Evolutionary conservation across 2,888 invertebrate genomes (phyloP).

Genomic region (Agrilus cyanescens): DNA sequence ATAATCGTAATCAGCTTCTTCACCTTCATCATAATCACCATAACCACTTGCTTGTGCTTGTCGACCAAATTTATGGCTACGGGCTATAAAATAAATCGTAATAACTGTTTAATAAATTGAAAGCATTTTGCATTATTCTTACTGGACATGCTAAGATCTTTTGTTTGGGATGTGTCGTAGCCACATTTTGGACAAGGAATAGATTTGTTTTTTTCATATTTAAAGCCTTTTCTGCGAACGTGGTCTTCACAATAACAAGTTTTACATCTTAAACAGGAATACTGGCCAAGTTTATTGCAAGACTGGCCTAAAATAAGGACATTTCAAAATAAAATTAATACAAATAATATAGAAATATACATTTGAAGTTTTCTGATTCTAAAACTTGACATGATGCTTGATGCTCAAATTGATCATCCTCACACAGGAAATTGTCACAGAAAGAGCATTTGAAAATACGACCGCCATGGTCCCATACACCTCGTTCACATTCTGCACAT

Average conservation of each 20-base stretch:
- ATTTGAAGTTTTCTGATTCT: constrained; percentile 91
- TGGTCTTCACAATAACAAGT: constrained; percentile 95
- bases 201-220: constrained; percentile 70
- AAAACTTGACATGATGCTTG: constrained; percentile 94
- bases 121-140: constrained; percentile 30
- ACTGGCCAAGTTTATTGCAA: constrained; percentile 88
- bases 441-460: constrained; percentile 85
- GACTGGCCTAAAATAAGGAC: constrained; percentile 66
- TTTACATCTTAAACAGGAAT: constrained; percentile 91
- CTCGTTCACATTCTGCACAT: constrained; percentile 86
- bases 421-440: constrained; percentile 80
- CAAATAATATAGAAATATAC: constrained; percentile 37
- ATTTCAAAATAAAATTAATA: constrained; percentile 2
- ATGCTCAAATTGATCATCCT: constrained; percentile 95
- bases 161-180: constrained; percentile 84
- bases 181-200: constrained; percentile 92
- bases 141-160: constrained; percentile 94
- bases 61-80: constrained; percentile 80
- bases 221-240: constrained; percentile 81
- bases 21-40: constrained; percentile 52
- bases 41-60: constrained; percentile 55
- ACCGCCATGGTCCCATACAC: constrained; percentile 93
- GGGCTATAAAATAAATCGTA: constrained; percentile 44
- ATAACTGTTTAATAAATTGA: constrained; percentile 4
- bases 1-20: constrained; percentile 31